Percentiles rank a stretch among this genome's conserved stretches.
Conservation (phyloP, 2,888 invertebrate genomes). For the Norana najaformis region DNA sequence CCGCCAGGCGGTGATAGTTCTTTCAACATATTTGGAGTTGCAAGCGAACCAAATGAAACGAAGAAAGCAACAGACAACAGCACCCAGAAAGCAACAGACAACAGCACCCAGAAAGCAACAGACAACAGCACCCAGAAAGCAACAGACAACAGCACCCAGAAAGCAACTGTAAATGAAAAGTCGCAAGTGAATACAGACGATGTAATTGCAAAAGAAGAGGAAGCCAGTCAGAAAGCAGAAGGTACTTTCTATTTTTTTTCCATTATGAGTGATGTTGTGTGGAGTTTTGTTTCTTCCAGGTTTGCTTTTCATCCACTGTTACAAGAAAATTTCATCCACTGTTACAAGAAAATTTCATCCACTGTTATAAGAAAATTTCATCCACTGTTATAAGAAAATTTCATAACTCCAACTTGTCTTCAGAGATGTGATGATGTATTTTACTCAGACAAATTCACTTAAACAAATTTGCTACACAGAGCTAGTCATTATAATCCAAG, state of each 20-base stretch:
- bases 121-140: slow-evolving; percentile 4
- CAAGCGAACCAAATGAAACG: not conserved
- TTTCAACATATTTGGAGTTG: slow-evolving; percentile 4
- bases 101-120: not conserved
- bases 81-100: not conserved
- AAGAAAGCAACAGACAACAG: not conserved
- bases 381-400: too few relatives aligned
- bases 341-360: too few relatives aligned
- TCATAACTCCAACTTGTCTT: too few relatives aligned
- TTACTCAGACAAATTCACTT: too few relatives aligned
- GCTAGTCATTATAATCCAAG: too few relatives aligned
- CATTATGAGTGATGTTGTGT: not conserved
- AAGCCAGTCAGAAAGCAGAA: not conserved
- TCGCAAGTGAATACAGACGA: not conserved
- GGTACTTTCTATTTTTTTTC: not conserved
- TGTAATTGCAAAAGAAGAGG: not conserved
- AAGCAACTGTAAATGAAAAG: not conserved
- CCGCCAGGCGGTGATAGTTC: slow-evolving; percentile 16
- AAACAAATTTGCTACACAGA: too few relatives aligned
- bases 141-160: slow-evolving; percentile 1
- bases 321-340: too few relatives aligned
- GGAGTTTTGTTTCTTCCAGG: too few relatives aligned
- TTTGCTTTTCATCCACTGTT: too few relatives aligned
- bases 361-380: too few relatives aligned
- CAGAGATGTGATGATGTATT: too few relatives aligned